Evolutionary conservation across 2,797 vertebrate genomes (phyloP), one percentile per base, ranked within the genome.

Genomic region (Microcaecilia unicolor): DNA sequence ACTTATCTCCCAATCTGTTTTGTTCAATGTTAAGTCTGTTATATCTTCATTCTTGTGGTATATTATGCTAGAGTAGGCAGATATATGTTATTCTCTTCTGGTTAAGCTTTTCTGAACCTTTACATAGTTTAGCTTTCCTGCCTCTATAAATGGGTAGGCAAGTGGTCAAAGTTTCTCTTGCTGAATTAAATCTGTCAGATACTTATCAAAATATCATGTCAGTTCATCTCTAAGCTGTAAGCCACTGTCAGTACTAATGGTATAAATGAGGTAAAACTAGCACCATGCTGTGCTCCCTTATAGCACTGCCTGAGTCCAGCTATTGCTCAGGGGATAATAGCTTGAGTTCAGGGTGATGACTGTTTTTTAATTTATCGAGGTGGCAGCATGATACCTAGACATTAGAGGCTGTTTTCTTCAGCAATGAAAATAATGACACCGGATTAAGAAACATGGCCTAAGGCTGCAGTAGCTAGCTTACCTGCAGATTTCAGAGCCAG

Each of bases 361-460:
- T 37, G 9, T n/a, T n/a, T n/a, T 13, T 43, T n/a, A n/a, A n/a
- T n/a, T n/a, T 41, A 23, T 10, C 9, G 42, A 29, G n/a, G 9
- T 36, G 35, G 9, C 23, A 7, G n/a, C 38, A 5, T 9, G 9
- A 38, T 36, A 24, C 23, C 22, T 6, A 6, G 35, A 23, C 19
- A 20, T 27, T n/a, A n/a, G n/a, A n/a, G n/a, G n/a, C n/a, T n/a
- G n/a, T n/a, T n/a, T n/a, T n/a, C n/a, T 25, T 4, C 11, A 35
- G 28, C 23, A 13, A 4, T 18, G 24, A 33, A 36, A 42, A 20
- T 4, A 4, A 26, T 9, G 20, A 2, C 7, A 4, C 13, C n/a
- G 58, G 5, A n/a, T 14, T 32, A 13, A 22, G 2, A 52, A 41
- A 34, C 51, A 34, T 37, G 28, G 34, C 39, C 46, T 33, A 25